Percentiles rank a stretch among this genome's conserved stretches.
These are phyloP conservation scores for Aphelenchoides avenae DNA, from an alignment of 1,140 invertebrate genomes.

Conservation along the genomic window DNA sequence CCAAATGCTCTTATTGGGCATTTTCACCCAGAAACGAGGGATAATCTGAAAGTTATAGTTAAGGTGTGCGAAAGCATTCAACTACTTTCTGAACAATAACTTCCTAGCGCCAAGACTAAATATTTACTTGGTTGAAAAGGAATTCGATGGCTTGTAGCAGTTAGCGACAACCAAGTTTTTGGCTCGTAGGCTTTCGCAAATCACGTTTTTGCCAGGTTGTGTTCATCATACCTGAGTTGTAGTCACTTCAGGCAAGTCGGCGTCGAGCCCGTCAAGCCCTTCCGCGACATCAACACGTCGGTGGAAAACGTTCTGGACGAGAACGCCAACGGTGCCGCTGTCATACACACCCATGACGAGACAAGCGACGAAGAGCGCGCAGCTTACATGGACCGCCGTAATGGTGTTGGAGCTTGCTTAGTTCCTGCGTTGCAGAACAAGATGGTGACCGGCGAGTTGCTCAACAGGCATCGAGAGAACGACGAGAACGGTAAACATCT, in stretches of 20 bases:
- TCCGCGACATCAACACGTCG: conserved; percentile 1
- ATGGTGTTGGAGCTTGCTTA: conserved; percentile 39
- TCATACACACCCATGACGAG: conserved; percentile 19
- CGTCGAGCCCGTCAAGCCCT: conserved; percentile 4
- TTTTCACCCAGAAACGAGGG: too few species aligned
- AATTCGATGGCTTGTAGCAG: background rate
- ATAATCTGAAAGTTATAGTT: too few species aligned
- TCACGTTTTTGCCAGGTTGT: conserved; percentile 23
- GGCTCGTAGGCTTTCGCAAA: conserved; percentile 15
- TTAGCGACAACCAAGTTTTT: too few species aligned
- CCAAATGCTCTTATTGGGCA: too few species aligned
- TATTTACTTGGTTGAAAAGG: background rate
- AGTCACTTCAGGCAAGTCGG: background rate
- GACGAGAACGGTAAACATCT: conserved; percentile 30
- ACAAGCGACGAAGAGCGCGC: conserved; percentile 53
- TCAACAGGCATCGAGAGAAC: conserved; percentile 18
- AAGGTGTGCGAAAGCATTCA: too few species aligned
- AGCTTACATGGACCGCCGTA: conserved; percentile 43
- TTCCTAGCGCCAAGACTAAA: too few species aligned
- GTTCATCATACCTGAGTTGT: background rate
- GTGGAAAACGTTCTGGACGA: background rate
- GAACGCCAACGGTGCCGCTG: background rate
- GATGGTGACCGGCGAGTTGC: conserved; percentile 21
- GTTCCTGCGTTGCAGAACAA: conserved; percentile 39
- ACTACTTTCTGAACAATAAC: too few species aligned